Conservation (phyloP, 2,113 vertebrate genomes). For the Athene noctua region DNA sequence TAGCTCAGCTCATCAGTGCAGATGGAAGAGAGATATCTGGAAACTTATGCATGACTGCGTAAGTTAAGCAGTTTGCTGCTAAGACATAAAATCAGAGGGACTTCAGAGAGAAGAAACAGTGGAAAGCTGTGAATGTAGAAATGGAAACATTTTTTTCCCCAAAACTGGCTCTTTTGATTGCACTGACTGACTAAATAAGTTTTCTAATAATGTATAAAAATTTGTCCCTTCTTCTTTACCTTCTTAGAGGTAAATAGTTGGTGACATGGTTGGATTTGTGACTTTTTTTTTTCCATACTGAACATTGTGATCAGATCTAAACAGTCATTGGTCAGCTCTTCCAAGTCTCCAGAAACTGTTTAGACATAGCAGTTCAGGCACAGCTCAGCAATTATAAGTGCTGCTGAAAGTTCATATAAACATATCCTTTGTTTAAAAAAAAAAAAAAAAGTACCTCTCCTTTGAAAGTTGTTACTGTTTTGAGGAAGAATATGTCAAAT, state of each 20-base stretch:
- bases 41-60: not conserved
- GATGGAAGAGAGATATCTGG: not conserved
- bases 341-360: not conserved
- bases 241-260: not conserved
- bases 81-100: not conserved
- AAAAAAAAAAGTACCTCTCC: not conserved
- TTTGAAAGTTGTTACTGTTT: not conserved
- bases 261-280: rapidly evolving
- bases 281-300: not conserved
- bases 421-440: not conserved
- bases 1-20: not conserved
- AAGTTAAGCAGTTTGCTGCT: not conserved
- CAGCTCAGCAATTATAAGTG: not conserved
- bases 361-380: not conserved
- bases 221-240: not conserved
- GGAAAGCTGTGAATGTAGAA: not conserved
- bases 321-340: not conserved
- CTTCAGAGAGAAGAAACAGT: not conserved
- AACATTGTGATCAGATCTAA: not conserved
- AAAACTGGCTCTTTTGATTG: not conserved
- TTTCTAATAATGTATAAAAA: not conserved
- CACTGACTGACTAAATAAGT: not conserved
- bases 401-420: not conserved
- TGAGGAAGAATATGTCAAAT: not conserved
- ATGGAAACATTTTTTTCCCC: not conserved